These are phyloP conservation scores for Pipistrellus pipistrellus DNA, from an alignment of 2,797 vertebrate species.

Conservation along the genomic window DNA sequence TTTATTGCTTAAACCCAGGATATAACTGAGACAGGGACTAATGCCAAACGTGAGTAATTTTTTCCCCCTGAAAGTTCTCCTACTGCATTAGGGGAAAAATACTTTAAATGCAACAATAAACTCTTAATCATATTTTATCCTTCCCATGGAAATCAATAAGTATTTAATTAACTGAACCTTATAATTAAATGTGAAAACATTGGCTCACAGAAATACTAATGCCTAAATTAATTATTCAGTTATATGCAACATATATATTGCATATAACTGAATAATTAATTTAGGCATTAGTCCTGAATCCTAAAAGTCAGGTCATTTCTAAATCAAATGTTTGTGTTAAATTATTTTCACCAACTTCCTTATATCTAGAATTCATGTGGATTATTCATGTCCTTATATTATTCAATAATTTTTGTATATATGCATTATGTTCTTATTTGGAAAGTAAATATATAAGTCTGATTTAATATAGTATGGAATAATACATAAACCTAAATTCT, in stretches of 20 bases:
- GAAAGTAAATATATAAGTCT: neutral
- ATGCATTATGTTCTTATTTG: neutral
- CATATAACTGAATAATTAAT: neutral
- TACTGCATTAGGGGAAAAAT: neutral
- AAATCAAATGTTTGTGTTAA: neutral
- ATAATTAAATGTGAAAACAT: neutral
- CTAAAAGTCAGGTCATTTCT: neutral
- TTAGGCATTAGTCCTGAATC: neutral
- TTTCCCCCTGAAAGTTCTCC: neutral
- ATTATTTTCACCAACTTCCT: neutral
- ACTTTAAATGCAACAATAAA: neutral
- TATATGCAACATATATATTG: neutral
- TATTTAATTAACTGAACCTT: neutral
- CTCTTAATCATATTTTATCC: neutral
- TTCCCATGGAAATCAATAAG: neutral
- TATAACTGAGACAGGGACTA: fast-evolving
- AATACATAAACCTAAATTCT: neutral
- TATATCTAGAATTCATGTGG: neutral
- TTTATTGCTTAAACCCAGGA: neutral
- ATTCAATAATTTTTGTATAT: neutral
- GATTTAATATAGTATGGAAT: neutral
- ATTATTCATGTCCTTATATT: neutral
- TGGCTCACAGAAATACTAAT: neutral
- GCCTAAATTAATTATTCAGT: no score
- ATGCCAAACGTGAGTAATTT: neutral